These are phyloP conservation scores for Rissa tridactyla DNA, from an alignment of 2,113 vertebrate genomes.

Conservation along the genomic window DNA sequence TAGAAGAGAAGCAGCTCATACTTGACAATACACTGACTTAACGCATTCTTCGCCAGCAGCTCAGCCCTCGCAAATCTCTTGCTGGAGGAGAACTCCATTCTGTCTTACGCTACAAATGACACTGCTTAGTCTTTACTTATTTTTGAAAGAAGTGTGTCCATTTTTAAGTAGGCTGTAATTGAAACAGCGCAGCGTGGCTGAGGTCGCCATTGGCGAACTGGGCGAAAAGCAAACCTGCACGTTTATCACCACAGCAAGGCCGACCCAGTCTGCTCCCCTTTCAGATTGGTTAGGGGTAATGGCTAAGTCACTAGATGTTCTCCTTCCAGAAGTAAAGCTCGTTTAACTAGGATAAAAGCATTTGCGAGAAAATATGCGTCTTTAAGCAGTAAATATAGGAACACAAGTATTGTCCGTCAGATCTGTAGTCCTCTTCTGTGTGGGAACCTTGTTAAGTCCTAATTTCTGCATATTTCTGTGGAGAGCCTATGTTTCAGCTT, in stretches of 20 bases:
- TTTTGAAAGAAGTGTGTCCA: background rate
- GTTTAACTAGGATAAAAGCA: background rate
- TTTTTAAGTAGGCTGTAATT: background rate
- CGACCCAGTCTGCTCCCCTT: background rate
- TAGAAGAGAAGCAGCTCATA: background rate
- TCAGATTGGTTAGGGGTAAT: background rate
- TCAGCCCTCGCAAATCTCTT: background rate
- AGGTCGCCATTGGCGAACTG: background rate
- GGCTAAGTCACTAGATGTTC: background rate
- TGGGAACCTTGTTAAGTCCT: constrained; percentile 18
- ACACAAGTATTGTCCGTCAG: background rate
- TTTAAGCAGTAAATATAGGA: background rate
- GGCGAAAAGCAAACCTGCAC: background rate
- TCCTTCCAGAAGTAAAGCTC: background rate
- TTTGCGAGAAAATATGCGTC: background rate
- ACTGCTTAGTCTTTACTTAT: background rate
- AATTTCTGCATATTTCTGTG: constrained; percentile 29
- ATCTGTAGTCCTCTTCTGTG: background rate
- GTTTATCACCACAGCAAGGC: background rate
- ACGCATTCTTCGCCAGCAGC: background rate
- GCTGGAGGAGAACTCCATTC: background rate
- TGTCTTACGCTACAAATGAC: background rate
- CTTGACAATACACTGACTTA: background rate
- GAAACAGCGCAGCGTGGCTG: fast-evolving
- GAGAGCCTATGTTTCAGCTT: constrained; percentile 14